Evolutionary conservation across 2,888 invertebrate genomes (phyloP).

Genomic region (Kryphioiulus occultus): DNA sequence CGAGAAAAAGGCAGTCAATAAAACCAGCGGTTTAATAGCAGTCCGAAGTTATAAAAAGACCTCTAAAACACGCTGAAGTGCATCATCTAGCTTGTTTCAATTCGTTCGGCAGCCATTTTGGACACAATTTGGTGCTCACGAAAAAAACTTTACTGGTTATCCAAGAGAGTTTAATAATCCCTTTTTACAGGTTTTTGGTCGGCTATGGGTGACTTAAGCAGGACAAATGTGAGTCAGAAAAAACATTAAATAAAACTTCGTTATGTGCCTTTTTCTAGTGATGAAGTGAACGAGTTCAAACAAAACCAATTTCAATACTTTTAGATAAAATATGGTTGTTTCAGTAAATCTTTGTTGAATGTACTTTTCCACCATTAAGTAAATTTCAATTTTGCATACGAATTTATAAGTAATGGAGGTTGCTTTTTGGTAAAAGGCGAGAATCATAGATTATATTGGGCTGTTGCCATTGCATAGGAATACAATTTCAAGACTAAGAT

Average conservation of each 20-base stretch:
- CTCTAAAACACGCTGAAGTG: neutral
- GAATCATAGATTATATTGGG: too few species aligned
- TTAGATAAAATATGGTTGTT: neutral
- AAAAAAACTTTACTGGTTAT: neutral
- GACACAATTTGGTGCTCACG: neutral
- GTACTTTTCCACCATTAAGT: too few species aligned
- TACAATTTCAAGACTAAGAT: too few species aligned
- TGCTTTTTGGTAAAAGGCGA: too few species aligned
- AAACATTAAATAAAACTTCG: constrained; percentile 10
- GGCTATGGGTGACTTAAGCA: neutral
- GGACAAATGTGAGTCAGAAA: neutral
- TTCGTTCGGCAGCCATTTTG: constrained; percentile 10
- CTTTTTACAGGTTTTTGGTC: constrained; percentile 8
- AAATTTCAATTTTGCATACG: too few species aligned
- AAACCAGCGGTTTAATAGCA: neutral
- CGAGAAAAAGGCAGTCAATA: neutral
- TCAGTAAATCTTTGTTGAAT: neutral
- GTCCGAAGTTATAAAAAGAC: constrained; percentile 19
- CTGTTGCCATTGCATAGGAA: too few species aligned
- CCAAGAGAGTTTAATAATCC: constrained; percentile 4
- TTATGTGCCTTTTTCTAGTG: neutral
- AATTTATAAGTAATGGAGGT: too few species aligned
- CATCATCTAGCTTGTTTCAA: constrained; percentile 19
- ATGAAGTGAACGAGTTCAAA: neutral
- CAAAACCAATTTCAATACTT: neutral